Evolutionary conservation across 1,140 invertebrate genomes (phyloP), one percentile per base, ranked within the genome.

Genomic region (Phthorimaea operculella): DNA sequence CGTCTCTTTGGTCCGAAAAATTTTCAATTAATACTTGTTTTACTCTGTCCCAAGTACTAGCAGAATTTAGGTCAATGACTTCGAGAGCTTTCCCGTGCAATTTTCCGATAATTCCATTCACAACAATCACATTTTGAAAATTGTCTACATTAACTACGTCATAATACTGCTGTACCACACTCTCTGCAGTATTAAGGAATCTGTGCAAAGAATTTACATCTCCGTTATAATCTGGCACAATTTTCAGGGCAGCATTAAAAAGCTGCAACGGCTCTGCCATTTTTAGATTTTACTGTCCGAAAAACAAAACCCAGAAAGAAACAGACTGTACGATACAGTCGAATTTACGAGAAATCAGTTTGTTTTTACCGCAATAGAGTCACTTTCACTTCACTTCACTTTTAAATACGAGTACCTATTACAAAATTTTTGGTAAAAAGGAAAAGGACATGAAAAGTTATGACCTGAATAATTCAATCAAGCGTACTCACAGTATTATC

Each of bases 401-500:
- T 4, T 42, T 42, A n/a, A 14, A 42, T 11, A n/a, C 3, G 9
- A 42, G 39, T 42, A 42, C 11, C 11, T 42, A 42, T 42, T 14
- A 42, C 39, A 42, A 42, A 42, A 8, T 8, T 42, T 14, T 11
- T 42, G 39, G 39, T n/a, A 42, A 42, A n/a, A 11, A 42, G 39
- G 39, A 42, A 42, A 42, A 14, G 39, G 21, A 28, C 21, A 28
- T 28, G 21, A 42, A 42, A 42, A 42, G 39, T 42, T 42, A 14
- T 42, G 39, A 42, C 11, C 39, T 42, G 11, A n/a, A 42, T 14
- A 42, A 42, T n/a, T 42, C 8, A 28, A 28, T 28, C 8, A 42
- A 42, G 39, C 39, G 39, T 42, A 42, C 39, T 42, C 39, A 42
- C 39, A 42, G 39, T 42, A 42, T 42, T 42, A 42, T 42, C 39